Evolutionary conservation across 2,888 invertebrate genomes (phyloP).

Genomic region (Abrostola tripartita): DNA sequence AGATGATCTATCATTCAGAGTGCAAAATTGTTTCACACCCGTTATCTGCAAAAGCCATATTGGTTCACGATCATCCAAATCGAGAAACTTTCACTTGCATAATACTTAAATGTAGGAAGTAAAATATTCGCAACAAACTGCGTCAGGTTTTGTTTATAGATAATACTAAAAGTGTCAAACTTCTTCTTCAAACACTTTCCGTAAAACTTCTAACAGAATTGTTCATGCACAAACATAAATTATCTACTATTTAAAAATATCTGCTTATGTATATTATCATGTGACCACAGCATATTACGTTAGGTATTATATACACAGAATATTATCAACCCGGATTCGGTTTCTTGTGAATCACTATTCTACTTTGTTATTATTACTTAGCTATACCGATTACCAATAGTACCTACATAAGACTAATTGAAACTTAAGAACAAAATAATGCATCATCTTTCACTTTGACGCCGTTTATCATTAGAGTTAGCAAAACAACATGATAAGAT

Average conservation of each 20-base stretch:
- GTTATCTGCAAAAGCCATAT: too few relatives aligned
- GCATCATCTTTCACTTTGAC: conserved; percentile 48
- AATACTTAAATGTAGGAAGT: too few relatives aligned
- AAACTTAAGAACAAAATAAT: conserved; percentile 42
- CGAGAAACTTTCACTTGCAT: too few relatives aligned
- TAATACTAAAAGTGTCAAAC: too few relatives aligned
- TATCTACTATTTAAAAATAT: conserved; percentile 8
- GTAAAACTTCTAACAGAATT: not conserved
- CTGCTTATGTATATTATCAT: conserved; percentile 12
- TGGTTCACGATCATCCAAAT: too few relatives aligned
- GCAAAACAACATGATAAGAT: conserved; percentile 40
- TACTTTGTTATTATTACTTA: conserved; percentile 22
- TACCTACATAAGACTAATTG: conserved; percentile 40
- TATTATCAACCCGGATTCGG: conserved; percentile 22
- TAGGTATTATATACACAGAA: conserved; percentile 40
- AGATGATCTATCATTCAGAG: too few relatives aligned
- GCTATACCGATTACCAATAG: conserved; percentile 6
- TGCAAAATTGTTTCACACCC: too few relatives aligned
- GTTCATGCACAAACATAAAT: conserved; percentile 13
- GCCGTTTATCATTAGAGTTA: conserved; percentile 28
- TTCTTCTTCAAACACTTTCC: too few relatives aligned
- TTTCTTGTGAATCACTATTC: conserved; percentile 40
- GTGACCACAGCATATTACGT: conserved; percentile 19
- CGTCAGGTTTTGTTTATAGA: too few relatives aligned
- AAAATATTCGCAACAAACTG: too few relatives aligned